phyloP scores from a whole-genome alignment of 2,888 invertebrate genomes.

The Drosophila phalerata region DNA sequence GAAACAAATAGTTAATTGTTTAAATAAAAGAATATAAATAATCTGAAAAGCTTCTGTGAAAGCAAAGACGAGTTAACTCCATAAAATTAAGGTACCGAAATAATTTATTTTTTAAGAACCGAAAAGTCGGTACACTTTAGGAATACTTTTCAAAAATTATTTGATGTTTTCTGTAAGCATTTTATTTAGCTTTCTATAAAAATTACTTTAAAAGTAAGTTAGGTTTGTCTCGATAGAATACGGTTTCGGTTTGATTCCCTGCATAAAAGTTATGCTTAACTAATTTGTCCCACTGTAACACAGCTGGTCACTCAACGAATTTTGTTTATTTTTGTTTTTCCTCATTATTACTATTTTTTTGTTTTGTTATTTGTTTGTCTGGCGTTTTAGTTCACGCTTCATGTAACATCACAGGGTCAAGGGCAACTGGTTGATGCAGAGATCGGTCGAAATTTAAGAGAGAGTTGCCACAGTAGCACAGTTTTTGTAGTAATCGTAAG shows the following conservation, averaged over 20 bases:
- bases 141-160: too few species aligned
- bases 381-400: constrained; percentile 44
- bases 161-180: too few species aligned
- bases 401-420: constrained; percentile 55
- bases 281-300: constrained; percentile 36
- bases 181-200: too few species aligned
- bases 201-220: too few species aligned
- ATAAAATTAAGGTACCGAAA: too few species aligned
- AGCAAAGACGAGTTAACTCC: background rate
- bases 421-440: constrained; percentile 34
- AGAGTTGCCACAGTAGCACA: constrained; percentile 2
- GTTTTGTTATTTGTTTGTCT: constrained; percentile 31
- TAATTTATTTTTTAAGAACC: too few species aligned
- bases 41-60: background rate
- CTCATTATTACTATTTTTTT: constrained; percentile 1
- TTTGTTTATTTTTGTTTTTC: constrained; percentile 34
- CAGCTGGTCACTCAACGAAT: constrained; percentile 29
- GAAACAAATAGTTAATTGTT: background rate
- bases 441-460: background rate
- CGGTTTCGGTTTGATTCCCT: too few species aligned
- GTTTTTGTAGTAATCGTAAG: background rate
- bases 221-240: too few species aligned
- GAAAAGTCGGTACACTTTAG: too few species aligned
- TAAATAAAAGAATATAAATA: background rate
- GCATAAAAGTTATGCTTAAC: background rate